A percentile compares a stretch with the other conserved stretches of the same genome.
phyloP scores from a whole-genome alignment of 2,113 vertebrate species.

The Sterrhoptilus dennistouni region DNA sequence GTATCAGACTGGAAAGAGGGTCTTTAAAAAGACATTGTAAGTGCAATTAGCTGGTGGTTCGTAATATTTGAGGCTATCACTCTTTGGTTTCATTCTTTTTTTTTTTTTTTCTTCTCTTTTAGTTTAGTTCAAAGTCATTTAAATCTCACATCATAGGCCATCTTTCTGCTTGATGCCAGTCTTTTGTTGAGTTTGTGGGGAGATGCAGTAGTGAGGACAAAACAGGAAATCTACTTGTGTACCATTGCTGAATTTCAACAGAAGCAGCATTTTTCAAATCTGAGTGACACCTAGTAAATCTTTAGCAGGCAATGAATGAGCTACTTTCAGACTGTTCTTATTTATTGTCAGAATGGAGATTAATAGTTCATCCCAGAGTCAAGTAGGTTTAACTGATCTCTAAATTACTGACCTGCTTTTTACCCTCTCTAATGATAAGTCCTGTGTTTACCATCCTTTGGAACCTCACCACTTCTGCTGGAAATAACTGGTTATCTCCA shows the following conservation, averaged over 20 bases:
- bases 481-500: background rate
- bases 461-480: background rate
- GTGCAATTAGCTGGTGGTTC: background rate
- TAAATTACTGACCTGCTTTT: background rate
- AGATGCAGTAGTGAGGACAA: background rate
- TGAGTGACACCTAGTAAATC: background rate
- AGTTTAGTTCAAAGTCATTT: background rate
- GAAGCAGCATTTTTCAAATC: background rate
- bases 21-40: background rate
- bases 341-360: background rate
- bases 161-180: background rate
- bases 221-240: background rate
- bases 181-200: background rate
- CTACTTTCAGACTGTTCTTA: background rate
- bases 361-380: background rate
- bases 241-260: background rate
- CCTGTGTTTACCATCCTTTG: background rate
- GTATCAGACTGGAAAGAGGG: background rate
- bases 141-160: background rate
- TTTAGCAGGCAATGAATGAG: background rate
- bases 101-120: background rate
- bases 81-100: background rate
- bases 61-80: background rate
- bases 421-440: background rate
- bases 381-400: background rate